Base-by-base conservation (phyloP, 1,140 invertebrate species). In the Drusus annulatus region DNA sequence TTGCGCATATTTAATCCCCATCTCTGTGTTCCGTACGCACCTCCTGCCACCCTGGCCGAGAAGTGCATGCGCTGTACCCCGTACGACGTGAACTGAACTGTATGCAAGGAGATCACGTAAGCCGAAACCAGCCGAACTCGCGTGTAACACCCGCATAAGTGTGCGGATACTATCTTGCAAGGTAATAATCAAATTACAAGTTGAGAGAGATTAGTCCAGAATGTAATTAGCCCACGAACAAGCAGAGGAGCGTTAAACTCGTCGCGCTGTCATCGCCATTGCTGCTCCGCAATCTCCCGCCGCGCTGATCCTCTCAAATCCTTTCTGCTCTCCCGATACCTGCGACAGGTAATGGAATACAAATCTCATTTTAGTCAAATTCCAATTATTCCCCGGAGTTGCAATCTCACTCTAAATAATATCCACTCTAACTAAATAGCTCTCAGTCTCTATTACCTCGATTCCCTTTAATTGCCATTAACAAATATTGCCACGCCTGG, bases 201-300 rank as follows among this genome's bases (percentile, higher is more conserved):
- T 81, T 83, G 82, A 83, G 82, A 83, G 82, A 83, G 82, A 83
- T 83, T 83, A 83, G 79, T 83, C 82, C 80, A 79, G 82, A 83
- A 83, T 83, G 81, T 81, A 83, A 83, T 83, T 83, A 83, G 82
- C 79, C 82, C 80, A 80, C 79, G 79, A 81, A 81, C 79, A 83
- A 83, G 82, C 79, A 83, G 79, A 56, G 74, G 60, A 79, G 82
- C 79, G 82, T 80, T 83, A 83, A 79, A 83, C 76, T 68, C 82
- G 36, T 45, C 76, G 81, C 78, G 78, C 71, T 82, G 81, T 82
- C 78, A 52, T 78, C 78, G 54, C 68, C 50, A 63, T 50, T 68
- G 65, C 45, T 45, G 21, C 80, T 56, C 54, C 28, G 45, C 80
- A 56, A 60, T 68, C 80, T 71, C 74, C 17, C 45, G 25, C 74